Base-by-base conservation (phyloP, 2,888 invertebrate genomes). In the Smittia aterrima region DNA sequence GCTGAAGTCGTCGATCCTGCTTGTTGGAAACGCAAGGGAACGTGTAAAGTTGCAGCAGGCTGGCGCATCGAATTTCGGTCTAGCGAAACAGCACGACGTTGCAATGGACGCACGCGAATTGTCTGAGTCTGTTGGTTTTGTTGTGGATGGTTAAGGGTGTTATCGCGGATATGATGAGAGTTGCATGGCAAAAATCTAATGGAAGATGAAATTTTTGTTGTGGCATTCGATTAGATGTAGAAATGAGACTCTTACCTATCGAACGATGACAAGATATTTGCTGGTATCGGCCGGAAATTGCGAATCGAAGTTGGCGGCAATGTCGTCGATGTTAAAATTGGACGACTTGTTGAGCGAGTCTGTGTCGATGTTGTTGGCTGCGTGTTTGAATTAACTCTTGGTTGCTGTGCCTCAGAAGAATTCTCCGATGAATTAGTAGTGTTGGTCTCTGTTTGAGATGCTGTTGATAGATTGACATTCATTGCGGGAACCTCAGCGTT, bases 301-400 rank as follows among this genome's bases (percentile, higher is more conserved):
- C 83, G 82, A 66, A 77, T 75, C 74, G 76, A 76, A 62, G 80
- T 84, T 76, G 86, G 86, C 77, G 88, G 84, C 13, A 86, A 84
- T 77, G 85, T 85, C 75, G 86, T 83, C 13, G 87, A 86, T 66
- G 89, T 85, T 79, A 89, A 89, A 9, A 90, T 87, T 0, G 90
- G 89, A 25, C 90, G 85, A 4, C 88, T 83, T 16, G 90, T 89
- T 71, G 89, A 88, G 41, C 90, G 85, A 1, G 90, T 90, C 79
- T 89, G 87, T 0, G 90, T 90, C 0, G 90, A 85, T 22, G 90
- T 90, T 9, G 90, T 90, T 22, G 90, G 89, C 80, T 89, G 86
- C 1, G 90, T 90, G 64, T 87, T 87, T 1, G 89, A 87, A 77
- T 87, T 88, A 11, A 87, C 87, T 73, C 89, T 85, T 76, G 20